Evolutionary conservation across 1,140 invertebrate species (phyloP), one percentile per base, ranked within the genome.

Genomic region (Neodiprion fabricii): DNA sequence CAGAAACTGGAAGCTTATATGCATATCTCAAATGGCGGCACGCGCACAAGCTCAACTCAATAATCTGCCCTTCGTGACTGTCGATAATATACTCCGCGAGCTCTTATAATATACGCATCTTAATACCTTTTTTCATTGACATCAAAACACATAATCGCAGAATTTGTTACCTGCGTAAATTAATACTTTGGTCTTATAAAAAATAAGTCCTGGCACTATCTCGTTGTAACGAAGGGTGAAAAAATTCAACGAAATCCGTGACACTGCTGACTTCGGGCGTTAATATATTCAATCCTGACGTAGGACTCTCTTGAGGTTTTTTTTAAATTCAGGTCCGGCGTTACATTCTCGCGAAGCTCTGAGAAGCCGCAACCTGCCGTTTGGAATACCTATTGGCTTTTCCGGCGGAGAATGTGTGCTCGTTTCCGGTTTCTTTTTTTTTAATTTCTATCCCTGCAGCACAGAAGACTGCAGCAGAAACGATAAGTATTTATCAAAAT

Each of bases 1-100:
- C 53, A 61, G 53, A 61, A 61, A 61, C 53, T 61, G n/a, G n/a
- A 61, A 61, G 53, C 53, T 61, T 61, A 9, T 61, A 61, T 61
- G n/a, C 53, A 40, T 40, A 61, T 17, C 11, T 7, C 9, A 17
- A 61, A 61, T 5, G 53, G 3, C 53, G 53, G 53, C n/a, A 61
- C n/a, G 53, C n/a, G 53, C 53, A 7, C n/a, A 61, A 61, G 53
- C 53, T 61, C 53, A 17, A 17, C n/a, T 14, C 4, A 17, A 61
- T 61, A 17, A 61, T 40, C 28, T 17, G 53, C 53, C n/a, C 53
- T 61, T 11, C 53, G 53, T 61, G 53, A 61, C 53, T 17, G 53
- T 61, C n/a, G 53, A 61, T 61, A 61, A 61, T 61, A 61, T 17
- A 61, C 53, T 61, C n/a, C 53, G n/a, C 28, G 2, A 40, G 28